Conservation (phyloP, 2,888 invertebrate species). For the Eledone cirrhosa region DNA sequence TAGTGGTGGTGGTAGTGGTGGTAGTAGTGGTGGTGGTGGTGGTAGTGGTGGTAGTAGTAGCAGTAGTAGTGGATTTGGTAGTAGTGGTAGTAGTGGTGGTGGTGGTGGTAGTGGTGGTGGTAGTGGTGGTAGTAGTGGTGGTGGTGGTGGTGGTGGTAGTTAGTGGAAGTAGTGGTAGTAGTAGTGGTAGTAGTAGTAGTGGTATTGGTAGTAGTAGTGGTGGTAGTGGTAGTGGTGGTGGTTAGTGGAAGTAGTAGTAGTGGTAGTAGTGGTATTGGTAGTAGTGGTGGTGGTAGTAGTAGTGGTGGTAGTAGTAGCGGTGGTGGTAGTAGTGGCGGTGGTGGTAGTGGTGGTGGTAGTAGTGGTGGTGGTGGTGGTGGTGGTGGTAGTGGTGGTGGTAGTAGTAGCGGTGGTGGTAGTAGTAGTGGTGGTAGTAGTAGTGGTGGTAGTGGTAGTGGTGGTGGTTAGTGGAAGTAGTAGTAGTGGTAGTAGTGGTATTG, state of each 20-base stretch:
- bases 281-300: too few relatives aligned
- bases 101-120: constrained; percentile 39
- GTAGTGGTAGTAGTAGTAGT: constrained; percentile 35
- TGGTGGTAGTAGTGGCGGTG: constrained; percentile 8
- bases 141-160: constrained; percentile 37
- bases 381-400: constrained; percentile 38
- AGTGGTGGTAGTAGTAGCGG: constrained; percentile 35
- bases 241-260: too few relatives aligned
- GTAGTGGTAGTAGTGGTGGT: too few relatives aligned
- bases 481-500: too few relatives aligned
- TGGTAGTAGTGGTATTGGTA: too few relatives aligned
- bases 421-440: constrained; percentile 38
- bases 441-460: constrained; percentile 38
- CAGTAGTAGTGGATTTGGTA: too few relatives aligned
- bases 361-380: constrained; percentile 36
- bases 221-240: not conserved
- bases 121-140: constrained; percentile 37
- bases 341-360: constrained; percentile 37
- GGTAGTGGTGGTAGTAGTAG: too few relatives aligned
- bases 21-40: constrained; percentile 33
- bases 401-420: constrained; percentile 38
- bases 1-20: constrained; percentile 1
- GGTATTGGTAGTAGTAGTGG: too few relatives aligned
- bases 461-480: too few relatives aligned
- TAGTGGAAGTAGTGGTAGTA: constrained; percentile 39